A percentile compares a stretch with the other conserved stretches of the same genome.
These are phyloP conservation scores for Mus musculus DNA, from an alignment of 2,113 vertebrate genomes.

Conservation along the genomic window GRCm39 chr11:98416001-98416500, in stretches of 20 bases:
- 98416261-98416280: slow-evolving; percentile 57
- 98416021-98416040: not conserved
- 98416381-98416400: not conserved
- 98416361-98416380: not conserved
- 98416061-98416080: not conserved
- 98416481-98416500: not conserved
- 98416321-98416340: slow-evolving; percentile 63
- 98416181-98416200: slow-evolving; percentile 45
- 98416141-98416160: slow-evolving; percentile 71
- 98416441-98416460: not conserved
- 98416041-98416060: not conserved
- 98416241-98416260: slow-evolving; percentile 63
- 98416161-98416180: slow-evolving; percentile 48
- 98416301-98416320: slow-evolving; percentile 37
- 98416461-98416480: not conserved
- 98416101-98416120: not conserved
- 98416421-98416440: not conserved
- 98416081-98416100: not conserved
- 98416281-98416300: slow-evolving; percentile 52
- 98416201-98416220: slow-evolving; percentile 66
- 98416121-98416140: slow-evolving; percentile 37
- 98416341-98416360: not conserved
- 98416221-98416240: slow-evolving; percentile 62
- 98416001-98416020: not conserved
- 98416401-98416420: not conserved